These are phyloP conservation scores for Varanus komodoensis DNA, from an alignment of 2,113 vertebrate genomes.

Conservation along the genomic window DNA sequence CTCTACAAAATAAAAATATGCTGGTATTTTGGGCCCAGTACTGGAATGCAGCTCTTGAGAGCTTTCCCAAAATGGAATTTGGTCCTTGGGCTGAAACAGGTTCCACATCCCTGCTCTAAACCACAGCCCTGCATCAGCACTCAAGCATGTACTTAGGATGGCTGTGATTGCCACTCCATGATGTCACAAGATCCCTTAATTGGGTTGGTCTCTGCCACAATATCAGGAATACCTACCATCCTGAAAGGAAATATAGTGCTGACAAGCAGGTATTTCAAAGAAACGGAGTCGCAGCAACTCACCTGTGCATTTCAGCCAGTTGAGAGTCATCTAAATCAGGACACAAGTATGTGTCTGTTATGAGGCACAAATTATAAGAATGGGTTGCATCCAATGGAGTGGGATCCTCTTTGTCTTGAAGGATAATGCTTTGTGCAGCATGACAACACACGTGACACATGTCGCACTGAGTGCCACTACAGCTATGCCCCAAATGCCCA, in stretches of 20 bases:
- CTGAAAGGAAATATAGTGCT: neutral
- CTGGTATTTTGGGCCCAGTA: no score
- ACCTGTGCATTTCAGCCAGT: neutral
- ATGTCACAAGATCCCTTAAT: constrained; percentile 1
- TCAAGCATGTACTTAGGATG: neutral
- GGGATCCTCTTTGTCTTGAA: neutral
- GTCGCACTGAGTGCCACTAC: neutral
- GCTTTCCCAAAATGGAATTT: no score
- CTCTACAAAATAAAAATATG: no score
- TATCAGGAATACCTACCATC: constrained; percentile 5
- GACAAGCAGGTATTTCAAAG: neutral
- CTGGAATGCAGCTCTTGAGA: no score
- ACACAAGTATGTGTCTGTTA: neutral
- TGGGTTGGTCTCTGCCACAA: constrained; percentile 6
- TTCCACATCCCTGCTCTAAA: neutral
- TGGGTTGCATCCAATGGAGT: neutral
- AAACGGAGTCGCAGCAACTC: neutral
- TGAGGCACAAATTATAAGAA: neutral
- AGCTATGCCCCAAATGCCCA: neutral
- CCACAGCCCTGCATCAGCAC: neutral
- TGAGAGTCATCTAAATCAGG: neutral
- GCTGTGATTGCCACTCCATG: neutral
- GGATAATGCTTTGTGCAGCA: neutral
- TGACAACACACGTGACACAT: neutral
- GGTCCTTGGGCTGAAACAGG: no score